Base-by-base conservation (phyloP, 2,888 invertebrate species). In the Catocala fraxini region DNA sequence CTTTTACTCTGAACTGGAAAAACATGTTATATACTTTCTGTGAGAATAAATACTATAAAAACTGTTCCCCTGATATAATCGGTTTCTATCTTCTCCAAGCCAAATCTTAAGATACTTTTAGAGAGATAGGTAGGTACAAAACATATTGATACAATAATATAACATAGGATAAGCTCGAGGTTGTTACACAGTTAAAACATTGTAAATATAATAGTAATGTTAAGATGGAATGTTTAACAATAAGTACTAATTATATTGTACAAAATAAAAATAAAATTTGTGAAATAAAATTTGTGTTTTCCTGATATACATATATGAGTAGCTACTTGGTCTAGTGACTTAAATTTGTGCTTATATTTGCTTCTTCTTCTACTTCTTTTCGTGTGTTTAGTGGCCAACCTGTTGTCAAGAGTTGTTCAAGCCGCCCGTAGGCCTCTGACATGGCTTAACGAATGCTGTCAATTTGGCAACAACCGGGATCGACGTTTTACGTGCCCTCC, bases 161-260 rank as follows among this genome's bases (percentile, higher is more conserved):
- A 62, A 57, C 11, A 47, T 78, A 76, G 66, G 69, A 63, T 83
- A 84, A 82, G 89, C 87, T 88, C 88, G 87, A 88, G 77, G 83
- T 88, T 88, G 87, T 90, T 89, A 85, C 83, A 87, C 86, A 88
- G 79, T 85, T 70, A 71, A 69, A 65, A 63, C 63, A 51, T 63
- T 84, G 83, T 89, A 85, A 79, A 88, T 83, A 85, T 75, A 54
- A 69, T 69, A 76, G 61, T 56, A 63, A 58, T 63, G 69, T 54
- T 49, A 59, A 49, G 69, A 64, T 68, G 59, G 35, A 7, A 39
- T 39, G 35, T 39, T 39, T 7, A 39, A 7, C 9, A 4, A 9
- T 76, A 71, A 69, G 67, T 70, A 73, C 72, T 76, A 59, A 61
- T 51, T 57, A 72, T 70, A 75, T 58, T 79, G 77, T 82, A 80